Evolutionary conservation across 2,113 vertebrate genomes (phyloP).

Genomic region (Scatophagus argus): DNA sequence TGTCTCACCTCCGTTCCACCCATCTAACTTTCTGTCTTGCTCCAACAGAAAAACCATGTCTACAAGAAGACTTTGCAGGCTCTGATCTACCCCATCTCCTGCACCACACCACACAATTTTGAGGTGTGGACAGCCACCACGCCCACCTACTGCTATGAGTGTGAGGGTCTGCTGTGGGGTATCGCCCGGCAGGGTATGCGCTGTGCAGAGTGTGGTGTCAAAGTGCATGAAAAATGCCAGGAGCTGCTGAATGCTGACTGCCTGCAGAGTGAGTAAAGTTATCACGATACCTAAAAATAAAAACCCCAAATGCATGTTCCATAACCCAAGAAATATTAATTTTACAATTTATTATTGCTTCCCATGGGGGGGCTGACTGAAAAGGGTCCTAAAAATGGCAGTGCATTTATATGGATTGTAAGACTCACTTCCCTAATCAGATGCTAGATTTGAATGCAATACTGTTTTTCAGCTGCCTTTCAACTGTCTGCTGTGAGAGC

Average conservation of each 20-base stretch:
- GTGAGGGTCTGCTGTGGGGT: conserved; percentile 97
- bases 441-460: no score
- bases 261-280: conserved; percentile 92
- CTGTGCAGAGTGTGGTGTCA: conserved; percentile 95
- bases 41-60: conserved; percentile 91
- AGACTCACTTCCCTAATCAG: no score
- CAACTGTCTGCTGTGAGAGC: no score
- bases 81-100: conserved; percentile 98
- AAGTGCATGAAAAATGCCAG: conserved; percentile 99
- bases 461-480: no score
- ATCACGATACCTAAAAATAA: neutral
- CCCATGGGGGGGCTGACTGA: no score
- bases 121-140: conserved; percentile 98
- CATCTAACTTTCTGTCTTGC: neutral
- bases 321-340: no score
- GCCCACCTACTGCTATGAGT: conserved; percentile 98
- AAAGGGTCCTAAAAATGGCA: no score
- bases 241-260: conserved; percentile 98
- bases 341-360: no score
- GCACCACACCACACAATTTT: conserved; percentile 96
- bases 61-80: conserved; percentile 98
- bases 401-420: no score
- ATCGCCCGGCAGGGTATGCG: conserved; percentile 98
- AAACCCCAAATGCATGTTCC: neutral
- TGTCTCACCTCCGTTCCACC: neutral